These are phyloP conservation scores for Daktulosphaira vitifoliae DNA, from an alignment of 1,140 invertebrate genomes.

Conservation along the genomic window DNA sequence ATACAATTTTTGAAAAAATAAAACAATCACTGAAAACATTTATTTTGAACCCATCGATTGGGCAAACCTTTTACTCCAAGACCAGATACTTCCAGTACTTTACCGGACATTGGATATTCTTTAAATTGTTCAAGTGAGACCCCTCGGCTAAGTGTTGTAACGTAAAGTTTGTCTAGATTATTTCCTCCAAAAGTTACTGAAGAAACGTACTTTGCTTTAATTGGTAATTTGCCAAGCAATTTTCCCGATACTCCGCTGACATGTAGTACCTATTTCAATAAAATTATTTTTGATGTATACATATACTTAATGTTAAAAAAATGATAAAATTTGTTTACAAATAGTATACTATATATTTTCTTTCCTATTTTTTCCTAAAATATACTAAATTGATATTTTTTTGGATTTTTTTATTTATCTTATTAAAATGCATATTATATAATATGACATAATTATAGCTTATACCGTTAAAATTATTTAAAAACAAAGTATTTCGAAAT, in stretches of 20 bases:
- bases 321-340: not conserved
- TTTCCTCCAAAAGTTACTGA: conserved; percentile 54
- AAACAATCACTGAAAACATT: conserved; percentile 6
- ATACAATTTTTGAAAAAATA: too few relatives aligned
- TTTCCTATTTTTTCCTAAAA: too few relatives aligned
- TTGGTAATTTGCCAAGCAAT: conserved; percentile 42
- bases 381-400: too few relatives aligned
- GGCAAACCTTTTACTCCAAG: conserved; percentile 52
- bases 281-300: too few relatives aligned
- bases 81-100: conserved; percentile 60
- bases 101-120: conserved; percentile 55
- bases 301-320: not conserved
- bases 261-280: conserved; percentile 13
- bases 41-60: conserved; percentile 23
- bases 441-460: too few relatives aligned
- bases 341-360: not conserved
- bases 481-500: too few relatives aligned
- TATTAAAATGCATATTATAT: too few relatives aligned
- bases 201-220: conserved; percentile 47
- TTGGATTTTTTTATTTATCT: too few relatives aligned
- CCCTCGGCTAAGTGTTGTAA: conserved; percentile 45
- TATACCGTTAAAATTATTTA: too few relatives aligned
- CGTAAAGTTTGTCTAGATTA: conserved; percentile 47
- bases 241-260: not conserved
- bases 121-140: conserved; percentile 49